Percentiles rank a stretch among this genome's conserved stretches.
phyloP scores from a whole-genome alignment of 2,888 invertebrate species.

The Dynastes hyllus region DNA sequence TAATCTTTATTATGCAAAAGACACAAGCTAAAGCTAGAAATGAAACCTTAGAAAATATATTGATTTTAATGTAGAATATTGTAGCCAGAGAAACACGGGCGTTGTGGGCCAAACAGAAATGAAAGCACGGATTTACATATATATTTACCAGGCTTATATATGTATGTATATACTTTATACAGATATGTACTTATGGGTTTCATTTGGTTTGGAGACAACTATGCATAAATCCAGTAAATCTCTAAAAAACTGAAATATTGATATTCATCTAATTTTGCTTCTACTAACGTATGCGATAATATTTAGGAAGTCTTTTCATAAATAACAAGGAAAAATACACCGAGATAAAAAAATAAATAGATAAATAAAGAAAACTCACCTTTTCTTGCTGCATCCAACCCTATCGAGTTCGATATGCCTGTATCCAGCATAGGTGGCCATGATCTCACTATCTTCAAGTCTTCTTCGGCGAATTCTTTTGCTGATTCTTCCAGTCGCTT shows the following conservation, averaged over 20 bases:
- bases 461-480: not conserved
- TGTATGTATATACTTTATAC: not conserved
- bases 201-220: no score
- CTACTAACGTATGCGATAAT: no score
- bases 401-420: slow-evolving; percentile 96
- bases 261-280: no score
- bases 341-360: not conserved
- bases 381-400: slow-evolving; percentile 94
- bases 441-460: slow-evolving; percentile 66
- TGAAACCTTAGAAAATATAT: slow-evolving; percentile 29
- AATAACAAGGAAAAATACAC: no score
- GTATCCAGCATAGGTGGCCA: slow-evolving; percentile 95
- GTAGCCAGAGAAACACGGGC: slow-evolving; percentile 4
- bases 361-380: slow-evolving; percentile 74
- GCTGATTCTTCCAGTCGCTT: not conserved
- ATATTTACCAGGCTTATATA: not conserved
- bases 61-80: slow-evolving; percentile 26
- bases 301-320: no score
- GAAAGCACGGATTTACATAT: slow-evolving; percentile 6
- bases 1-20: no score
- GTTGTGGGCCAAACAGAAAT: not conserved
- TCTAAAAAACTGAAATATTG: not conserved
- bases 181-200: no score
- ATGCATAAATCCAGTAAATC: no score
- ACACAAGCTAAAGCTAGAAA: not conserved